Base-by-base conservation (phyloP, 2,888 invertebrate genomes). In the Acronicta leporina region DNA sequence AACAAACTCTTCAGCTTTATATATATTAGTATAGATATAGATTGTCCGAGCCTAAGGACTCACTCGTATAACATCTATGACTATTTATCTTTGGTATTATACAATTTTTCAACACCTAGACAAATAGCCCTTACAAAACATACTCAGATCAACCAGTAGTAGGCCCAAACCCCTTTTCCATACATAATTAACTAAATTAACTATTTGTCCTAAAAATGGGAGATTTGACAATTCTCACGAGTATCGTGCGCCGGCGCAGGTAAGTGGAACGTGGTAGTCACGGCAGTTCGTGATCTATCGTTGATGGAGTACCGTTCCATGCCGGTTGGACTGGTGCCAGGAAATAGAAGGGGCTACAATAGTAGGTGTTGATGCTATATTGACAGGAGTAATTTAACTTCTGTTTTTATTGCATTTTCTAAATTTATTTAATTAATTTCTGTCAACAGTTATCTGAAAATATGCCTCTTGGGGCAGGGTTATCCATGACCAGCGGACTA, bases 281-380 rank as follows among this genome's bases (percentile, higher is more conserved):
- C 74, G 70, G 63, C 10, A n/a, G 27, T 14, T 55, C 73, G 68
- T 72, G 68, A 68, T 68, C 55, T 11, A 72, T 54, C 20, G 44
- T 35, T 52, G 60, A 60, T 54, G 45, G 20, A 40, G 60, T 72
- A 60, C 73, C 67, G 52, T 59, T 71, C 20, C 10, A 20, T 16
- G 45, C 20, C 51, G 16, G 8, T 42, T 68, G 72, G 72, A 52
- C 27, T 11, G 1, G 4, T 8, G 73, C 73, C 68, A 68, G 40
- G 33, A 27, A 35, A 38, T 27, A 30, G 33, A 41, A 14, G 16
- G 0, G n/a, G n/a, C n/a, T 10, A 20, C 3, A 45, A 27, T 45
- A n/a, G n/a, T n/a, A 38, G 45, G 27, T 45, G n/a, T 27, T 45
- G 20, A 6, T 20, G 16, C 11, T 11, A 33, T 30, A 33, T 33